phyloP scores from a whole-genome alignment of 2,888 invertebrate species.

The Elysia crispata region DNA sequence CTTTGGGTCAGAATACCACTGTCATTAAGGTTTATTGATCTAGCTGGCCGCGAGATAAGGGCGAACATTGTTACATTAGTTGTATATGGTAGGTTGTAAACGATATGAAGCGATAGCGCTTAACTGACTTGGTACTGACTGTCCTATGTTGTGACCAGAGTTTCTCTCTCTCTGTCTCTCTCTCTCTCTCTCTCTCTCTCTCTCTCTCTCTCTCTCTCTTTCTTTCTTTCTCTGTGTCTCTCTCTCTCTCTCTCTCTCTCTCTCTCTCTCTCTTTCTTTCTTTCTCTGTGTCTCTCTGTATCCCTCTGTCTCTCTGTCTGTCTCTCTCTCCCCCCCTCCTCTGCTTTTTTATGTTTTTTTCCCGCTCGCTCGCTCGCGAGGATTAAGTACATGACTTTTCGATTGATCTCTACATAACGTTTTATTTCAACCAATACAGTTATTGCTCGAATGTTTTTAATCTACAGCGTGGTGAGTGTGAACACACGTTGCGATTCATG shows the following conservation, averaged over 20 bases:
- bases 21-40: background rate
- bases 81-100: background rate
- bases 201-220: constrained; percentile 3
- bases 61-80: background rate
- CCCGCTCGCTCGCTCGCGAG: no score
- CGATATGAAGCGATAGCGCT: no score
- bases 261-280: background rate
- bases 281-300: background rate
- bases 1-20: no score
- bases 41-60: background rate
- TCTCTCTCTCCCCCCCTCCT: no score
- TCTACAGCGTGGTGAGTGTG: no score
- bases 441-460: no score
- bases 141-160: background rate
- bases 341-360: background rate
- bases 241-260: background rate
- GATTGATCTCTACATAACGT: no score
- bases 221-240: background rate
- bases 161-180: background rate
- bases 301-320: no score
- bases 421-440: no score
- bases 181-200: constrained; percentile 5
- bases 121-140: background rate
- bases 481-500: no score
- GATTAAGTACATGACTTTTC: no score